These are phyloP conservation scores for Acrobasis consociella DNA, from an alignment of 2,888 invertebrate genomes.

Conservation along the genomic window DNA sequence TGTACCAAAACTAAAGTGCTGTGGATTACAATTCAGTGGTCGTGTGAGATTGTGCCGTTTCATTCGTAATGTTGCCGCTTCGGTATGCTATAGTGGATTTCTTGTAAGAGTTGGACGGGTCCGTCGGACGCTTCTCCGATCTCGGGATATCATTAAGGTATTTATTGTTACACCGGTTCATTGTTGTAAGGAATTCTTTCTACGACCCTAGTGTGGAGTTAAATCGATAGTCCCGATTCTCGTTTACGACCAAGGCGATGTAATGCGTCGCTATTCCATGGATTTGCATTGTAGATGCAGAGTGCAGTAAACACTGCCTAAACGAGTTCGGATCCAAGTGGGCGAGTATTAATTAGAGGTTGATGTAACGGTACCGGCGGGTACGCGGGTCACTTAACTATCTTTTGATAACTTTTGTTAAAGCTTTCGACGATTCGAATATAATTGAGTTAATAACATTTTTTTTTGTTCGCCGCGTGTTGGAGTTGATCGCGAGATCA, in stretches of 20 bases:
- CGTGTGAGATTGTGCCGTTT: conserved; percentile 74
- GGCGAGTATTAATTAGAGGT: conserved; percentile 75
- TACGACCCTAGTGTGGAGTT: conserved; percentile 70
- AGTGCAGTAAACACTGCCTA: conserved; percentile 56
- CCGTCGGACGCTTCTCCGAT: conserved; percentile 76
- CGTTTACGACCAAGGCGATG: conserved; percentile 53
- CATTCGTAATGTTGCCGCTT: conserved; percentile 72
- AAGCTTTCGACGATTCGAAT: conserved; percentile 55
- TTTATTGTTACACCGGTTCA: conserved; percentile 82
- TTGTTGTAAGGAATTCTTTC: conserved; percentile 81
- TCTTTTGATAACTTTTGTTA: conserved; percentile 68
- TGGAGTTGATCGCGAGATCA: conserved; percentile 42
- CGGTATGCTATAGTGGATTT: conserved; percentile 75
- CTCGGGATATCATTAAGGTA: conserved; percentile 83
- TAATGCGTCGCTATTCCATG: conserved; percentile 62
- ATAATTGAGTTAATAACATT: conserved; percentile 54
- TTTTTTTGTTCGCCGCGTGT: conserved; percentile 42
- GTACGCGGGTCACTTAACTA: conserved; percentile 58
- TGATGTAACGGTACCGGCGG: conserved; percentile 58
- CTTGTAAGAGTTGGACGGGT: conserved; percentile 73
- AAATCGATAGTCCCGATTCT: conserved; percentile 73
- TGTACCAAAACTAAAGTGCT: conserved; percentile 75
- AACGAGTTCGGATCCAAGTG: conserved; percentile 66
- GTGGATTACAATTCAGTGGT: conserved; percentile 74
- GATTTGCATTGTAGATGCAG: conserved; percentile 77